Percentiles rank a stretch among this genome's conserved stretches.
Evolutionary conservation across 2,888 invertebrate genomes (phyloP).

Genomic region (Trichogramma dendrolimi): DNA sequence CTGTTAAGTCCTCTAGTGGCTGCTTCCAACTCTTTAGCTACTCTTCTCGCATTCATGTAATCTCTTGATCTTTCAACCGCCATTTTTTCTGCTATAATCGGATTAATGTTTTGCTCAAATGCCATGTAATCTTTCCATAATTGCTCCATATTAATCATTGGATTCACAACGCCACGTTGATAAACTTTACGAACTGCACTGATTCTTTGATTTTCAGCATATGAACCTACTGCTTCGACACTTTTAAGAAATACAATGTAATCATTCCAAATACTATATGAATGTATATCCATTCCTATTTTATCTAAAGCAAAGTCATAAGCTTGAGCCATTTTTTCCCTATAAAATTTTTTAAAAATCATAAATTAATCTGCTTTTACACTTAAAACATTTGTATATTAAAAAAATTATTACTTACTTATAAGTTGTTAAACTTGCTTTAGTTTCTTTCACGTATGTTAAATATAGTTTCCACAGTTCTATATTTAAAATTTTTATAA

Average conservation of each 20-base stretch:
- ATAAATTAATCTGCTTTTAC: constrained; percentile 11
- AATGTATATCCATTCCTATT: constrained; percentile 97
- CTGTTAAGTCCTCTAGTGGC: constrained; percentile 92
- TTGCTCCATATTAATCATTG: constrained; percentile 94
- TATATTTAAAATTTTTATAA: constrained; percentile 97
- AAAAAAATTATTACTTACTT: constrained; percentile 64
- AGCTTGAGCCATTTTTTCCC: constrained; percentile 99
- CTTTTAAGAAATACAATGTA: constrained; percentile 94
- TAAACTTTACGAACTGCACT: constrained; percentile 96
- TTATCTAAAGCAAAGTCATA: constrained; percentile 99
- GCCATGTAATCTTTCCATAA: constrained; percentile 97
- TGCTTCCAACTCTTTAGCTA: constrained; percentile 93
- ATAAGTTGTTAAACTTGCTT: constrained; percentile 85
- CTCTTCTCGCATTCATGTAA: constrained; percentile 94
- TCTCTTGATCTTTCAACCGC: constrained; percentile 93
- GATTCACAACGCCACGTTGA: constrained; percentile 92
- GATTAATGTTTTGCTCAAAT: constrained; percentile 90
- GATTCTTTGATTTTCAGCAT: constrained; percentile 99
- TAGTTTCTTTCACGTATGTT: constrained; percentile 96
- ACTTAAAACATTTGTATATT: not conserved
- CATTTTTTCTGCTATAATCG: constrained; percentile 93
- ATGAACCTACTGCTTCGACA: constrained; percentile 96
- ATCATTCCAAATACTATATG: constrained; percentile 95
- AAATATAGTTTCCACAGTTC: constrained; percentile 98
- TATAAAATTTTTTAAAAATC: constrained; percentile 49